Conservation (phyloP, 1,140 invertebrate genomes). For the Macrocentrus cingulum region DNA sequence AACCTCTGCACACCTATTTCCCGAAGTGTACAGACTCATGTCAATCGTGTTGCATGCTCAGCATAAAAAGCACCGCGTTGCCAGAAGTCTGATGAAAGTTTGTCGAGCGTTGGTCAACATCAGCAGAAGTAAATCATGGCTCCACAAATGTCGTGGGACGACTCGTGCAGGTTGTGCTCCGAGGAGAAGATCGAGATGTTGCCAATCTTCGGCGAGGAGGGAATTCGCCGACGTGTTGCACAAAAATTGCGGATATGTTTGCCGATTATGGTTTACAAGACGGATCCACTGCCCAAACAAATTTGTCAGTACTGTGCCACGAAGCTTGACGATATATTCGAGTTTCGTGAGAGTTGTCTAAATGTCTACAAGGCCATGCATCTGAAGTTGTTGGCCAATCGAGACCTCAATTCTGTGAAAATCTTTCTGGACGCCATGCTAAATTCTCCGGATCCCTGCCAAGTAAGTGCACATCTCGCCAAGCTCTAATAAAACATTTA, state of each 20-base stretch:
- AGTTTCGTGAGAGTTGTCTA: slow-evolving; percentile 46
- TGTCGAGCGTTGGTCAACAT: no score
- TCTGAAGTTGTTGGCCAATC: slow-evolving; percentile 33
- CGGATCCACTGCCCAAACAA: slow-evolving; percentile 48
- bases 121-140: slow-evolving; percentile 32
- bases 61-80: no score
- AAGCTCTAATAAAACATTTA: not conserved
- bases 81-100: no score
- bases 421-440: slow-evolving; percentile 46
- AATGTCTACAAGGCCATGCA: slow-evolving; percentile 47
- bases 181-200: slow-evolving; percentile 47
- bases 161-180: slow-evolving; percentile 45
- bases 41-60: no score
- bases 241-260: slow-evolving; percentile 46
- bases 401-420: slow-evolving; percentile 37
- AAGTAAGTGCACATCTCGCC: slow-evolving; percentile 34
- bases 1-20: no score
- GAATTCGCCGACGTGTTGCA: slow-evolving; percentile 40
- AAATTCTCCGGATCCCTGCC: slow-evolving; percentile 48
- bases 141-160: slow-evolving; percentile 36
- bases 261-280: slow-evolving; percentile 47
- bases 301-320: slow-evolving; percentile 51
- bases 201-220: slow-evolving; percentile 45
- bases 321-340: slow-evolving; percentile 44
- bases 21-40: no score